Conservation (phyloP, 2,113 vertebrate genomes). For the Chamaetylas fuelleborni region DNA sequence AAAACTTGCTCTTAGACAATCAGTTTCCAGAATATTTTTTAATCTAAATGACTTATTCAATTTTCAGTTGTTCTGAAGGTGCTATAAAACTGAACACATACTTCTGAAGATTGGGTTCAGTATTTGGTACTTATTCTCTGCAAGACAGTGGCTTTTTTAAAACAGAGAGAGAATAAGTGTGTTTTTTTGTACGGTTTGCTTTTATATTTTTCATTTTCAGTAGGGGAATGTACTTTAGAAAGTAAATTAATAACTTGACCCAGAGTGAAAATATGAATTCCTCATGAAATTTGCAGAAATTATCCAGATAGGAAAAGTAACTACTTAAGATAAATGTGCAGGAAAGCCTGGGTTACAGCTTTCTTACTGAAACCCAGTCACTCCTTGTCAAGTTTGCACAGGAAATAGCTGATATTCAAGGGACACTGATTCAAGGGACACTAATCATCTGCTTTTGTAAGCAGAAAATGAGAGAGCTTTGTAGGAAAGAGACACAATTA, state of each 20-base stretch:
- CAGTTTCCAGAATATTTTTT: background rate
- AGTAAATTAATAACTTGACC: background rate
- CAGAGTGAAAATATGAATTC: background rate
- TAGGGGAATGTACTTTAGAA: background rate
- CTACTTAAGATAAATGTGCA: background rate
- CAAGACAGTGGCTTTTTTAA: background rate
- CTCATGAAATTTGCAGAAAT: background rate
- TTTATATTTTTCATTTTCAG: background rate
- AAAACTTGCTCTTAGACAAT: background rate
- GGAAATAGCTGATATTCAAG: background rate
- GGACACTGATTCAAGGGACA: background rate
- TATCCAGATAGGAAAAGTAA: background rate
- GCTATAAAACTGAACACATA: background rate
- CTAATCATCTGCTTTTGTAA: slow-evolving; percentile 7
- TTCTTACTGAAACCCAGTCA: background rate
- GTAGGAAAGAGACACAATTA: background rate
- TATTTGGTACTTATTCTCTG: background rate
- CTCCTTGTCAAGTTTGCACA: background rate
- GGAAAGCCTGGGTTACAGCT: background rate
- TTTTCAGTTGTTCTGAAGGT: background rate
- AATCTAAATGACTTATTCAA: background rate
- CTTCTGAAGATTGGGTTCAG: background rate
- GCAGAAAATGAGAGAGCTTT: background rate
- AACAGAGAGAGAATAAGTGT: background rate
- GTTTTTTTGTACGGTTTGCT: background rate